These are phyloP conservation scores for Ceuthmochares aereus DNA, from an alignment of 2,113 vertebrate genomes.

Conservation along the genomic window DNA sequence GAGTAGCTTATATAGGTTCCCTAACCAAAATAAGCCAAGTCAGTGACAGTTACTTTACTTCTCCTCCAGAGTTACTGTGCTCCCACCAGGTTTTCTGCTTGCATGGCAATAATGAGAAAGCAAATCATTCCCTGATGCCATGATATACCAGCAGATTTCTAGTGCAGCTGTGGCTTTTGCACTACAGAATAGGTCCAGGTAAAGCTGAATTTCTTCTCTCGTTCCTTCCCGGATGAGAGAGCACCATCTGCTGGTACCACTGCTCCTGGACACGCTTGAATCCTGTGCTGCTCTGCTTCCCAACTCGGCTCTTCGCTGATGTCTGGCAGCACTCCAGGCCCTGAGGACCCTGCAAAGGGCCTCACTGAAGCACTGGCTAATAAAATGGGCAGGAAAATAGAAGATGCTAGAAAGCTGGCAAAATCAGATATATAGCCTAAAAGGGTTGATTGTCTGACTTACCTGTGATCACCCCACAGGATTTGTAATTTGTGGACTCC, in stretches of 20 bases:
- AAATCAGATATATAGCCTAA: not conserved
- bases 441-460: not conserved
- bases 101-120: not conserved
- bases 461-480: not conserved
- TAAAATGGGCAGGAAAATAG: not conserved
- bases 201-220: not conserved
- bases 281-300: not conserved
- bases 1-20: not conserved
- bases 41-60: not conserved
- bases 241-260: slow-evolving; percentile 52
- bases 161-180: not conserved
- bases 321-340: not conserved
- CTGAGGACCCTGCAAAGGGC: not conserved
- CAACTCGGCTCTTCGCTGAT: fast-evolving
- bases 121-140: not conserved
- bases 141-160: not conserved
- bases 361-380: not conserved
- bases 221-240: not conserved
- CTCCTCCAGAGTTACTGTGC: not conserved
- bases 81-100: not conserved
- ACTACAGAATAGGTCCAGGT: not conserved
- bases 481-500: not conserved
- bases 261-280: not conserved
- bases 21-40: not conserved
- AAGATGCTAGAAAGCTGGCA: not conserved